These are phyloP conservation scores for Apis dorsata DNA, from an alignment of 1,140 invertebrate species.

Conservation along the genomic window DNA sequence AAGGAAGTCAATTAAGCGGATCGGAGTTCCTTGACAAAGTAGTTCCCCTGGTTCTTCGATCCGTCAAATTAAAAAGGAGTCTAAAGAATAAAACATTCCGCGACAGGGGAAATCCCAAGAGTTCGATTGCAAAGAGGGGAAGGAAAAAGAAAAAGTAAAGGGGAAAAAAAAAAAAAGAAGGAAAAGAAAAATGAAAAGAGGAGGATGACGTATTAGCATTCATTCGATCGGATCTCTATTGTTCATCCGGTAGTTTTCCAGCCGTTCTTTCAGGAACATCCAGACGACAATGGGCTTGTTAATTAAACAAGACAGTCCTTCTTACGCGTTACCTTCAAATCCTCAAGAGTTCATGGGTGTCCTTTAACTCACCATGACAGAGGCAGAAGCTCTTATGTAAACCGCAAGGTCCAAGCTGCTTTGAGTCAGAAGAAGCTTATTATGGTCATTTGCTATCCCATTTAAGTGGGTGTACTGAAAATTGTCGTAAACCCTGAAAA, in stretches of 20 bases:
- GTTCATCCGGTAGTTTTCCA: conserved; percentile 10
- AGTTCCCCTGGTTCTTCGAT: neutral
- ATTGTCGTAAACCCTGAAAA: conserved; percentile 60
- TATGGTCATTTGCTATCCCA: conserved; percentile 57
- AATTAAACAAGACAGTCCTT: conserved; percentile 57
- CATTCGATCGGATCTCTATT: conserved; percentile 30
- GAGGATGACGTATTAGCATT: conserved; percentile 23
- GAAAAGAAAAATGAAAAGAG: neutral
- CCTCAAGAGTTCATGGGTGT: conserved; percentile 49
- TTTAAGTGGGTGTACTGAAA: conserved; percentile 57
- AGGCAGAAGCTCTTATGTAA: conserved; percentile 59
- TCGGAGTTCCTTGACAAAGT: neutral
- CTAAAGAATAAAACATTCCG: neutral
- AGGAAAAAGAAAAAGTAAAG: too few species aligned
- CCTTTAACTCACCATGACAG: conserved; percentile 56
- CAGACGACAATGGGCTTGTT: conserved; percentile 52
- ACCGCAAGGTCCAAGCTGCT: conserved; percentile 56
- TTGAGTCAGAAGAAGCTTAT: conserved; percentile 52
- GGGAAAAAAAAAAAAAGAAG: too few species aligned
- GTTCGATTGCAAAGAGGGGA: neutral
- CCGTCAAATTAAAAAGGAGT: neutral
- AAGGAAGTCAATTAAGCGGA: conserved; percentile 6
- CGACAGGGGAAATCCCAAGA: neutral
- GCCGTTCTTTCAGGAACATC: neutral
- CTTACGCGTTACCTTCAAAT: conserved; percentile 55